Evolutionary conservation across 2,797 vertebrate genomes (phyloP).

Genomic region (Arrhamphus sclerolepis): DNA sequence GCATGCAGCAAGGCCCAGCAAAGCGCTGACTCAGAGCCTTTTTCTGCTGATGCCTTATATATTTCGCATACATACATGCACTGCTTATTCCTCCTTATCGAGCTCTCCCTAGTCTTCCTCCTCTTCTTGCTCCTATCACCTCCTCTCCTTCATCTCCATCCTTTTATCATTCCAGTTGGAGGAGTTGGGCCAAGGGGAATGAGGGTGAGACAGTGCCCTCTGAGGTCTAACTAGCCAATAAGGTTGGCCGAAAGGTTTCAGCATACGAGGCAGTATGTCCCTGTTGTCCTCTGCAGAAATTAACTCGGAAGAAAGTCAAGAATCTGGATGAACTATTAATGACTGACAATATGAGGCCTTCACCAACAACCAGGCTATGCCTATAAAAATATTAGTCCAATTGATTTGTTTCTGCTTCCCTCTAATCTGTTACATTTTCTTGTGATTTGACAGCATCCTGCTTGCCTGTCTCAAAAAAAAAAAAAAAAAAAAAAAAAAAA

Average conservation of each 20-base stretch:
- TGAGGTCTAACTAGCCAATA: slow-evolving; percentile 59
- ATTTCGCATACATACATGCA: slow-evolving; percentile 81
- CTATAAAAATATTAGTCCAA: slow-evolving; percentile 12
- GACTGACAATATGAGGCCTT: slow-evolving; percentile 31
- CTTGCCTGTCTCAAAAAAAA: slow-evolving; percentile 52
- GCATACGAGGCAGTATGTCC: slow-evolving; percentile 26
- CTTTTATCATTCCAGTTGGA: slow-evolving; percentile 63
- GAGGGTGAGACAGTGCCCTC: slow-evolving; percentile 54
- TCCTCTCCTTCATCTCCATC: slow-evolving; percentile 64
- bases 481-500: no score
- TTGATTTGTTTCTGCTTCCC: slow-evolving; percentile 15
- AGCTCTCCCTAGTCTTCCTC: slow-evolving; percentile 54
- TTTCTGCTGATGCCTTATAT: slow-evolving; percentile 84
- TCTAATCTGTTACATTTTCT: slow-evolving; percentile 10
- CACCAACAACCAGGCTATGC: slow-evolving; percentile 13
- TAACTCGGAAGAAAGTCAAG: slow-evolving; percentile 19
- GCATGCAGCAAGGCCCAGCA: slow-evolving; percentile 79
- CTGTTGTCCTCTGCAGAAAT: slow-evolving; percentile 48
- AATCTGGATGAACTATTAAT: slow-evolving; percentile 57
- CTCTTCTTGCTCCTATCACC: slow-evolving; percentile 51
- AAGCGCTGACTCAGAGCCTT: slow-evolving; percentile 82
- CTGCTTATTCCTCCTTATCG: slow-evolving; percentile 76
- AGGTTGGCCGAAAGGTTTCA: slow-evolving; percentile 46
- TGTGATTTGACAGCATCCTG: not conserved
- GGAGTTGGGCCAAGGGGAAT: slow-evolving; percentile 58